A percentile compares a stretch with the other conserved stretches of the same genome.
These are phyloP conservation scores for Xerus inauris DNA, from an alignment of 2,113 vertebrate genomes.

Conservation along the genomic window DNA sequence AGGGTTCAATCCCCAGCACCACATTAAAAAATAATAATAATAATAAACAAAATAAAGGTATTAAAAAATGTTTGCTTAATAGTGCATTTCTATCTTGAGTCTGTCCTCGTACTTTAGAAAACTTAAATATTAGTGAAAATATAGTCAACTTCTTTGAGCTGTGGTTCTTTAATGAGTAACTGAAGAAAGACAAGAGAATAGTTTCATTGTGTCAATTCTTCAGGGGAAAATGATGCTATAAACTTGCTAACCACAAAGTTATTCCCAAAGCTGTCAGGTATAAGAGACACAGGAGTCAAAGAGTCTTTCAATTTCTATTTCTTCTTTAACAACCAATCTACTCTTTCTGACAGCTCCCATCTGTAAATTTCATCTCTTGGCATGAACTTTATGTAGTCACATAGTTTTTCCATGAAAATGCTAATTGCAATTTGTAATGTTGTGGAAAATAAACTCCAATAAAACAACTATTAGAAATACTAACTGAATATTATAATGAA, in stretches of 20 bases:
- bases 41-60: too few species aligned
- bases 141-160: background rate
- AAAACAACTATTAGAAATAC: background rate
- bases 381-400: background rate
- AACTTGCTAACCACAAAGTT: background rate
- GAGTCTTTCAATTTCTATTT: background rate
- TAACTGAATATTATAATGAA: background rate
- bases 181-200: conserved; percentile 12
- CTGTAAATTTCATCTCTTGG: conserved; percentile 4
- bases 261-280: background rate
- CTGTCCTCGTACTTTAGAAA: conserved; percentile 1
- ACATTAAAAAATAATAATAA: too few species aligned
- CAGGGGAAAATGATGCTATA: background rate
- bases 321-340: background rate
- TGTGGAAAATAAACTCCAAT: background rate
- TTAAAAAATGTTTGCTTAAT: too few species aligned
- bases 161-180: background rate
- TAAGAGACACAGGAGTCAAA: conserved; percentile 22
- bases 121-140: background rate
- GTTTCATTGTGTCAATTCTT: conserved; percentile 27
- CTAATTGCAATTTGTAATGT: background rate
- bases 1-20: too few species aligned
- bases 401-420: background rate
- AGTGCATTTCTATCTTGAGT: background rate
- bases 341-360: background rate